These are phyloP conservation scores for Drosophila acutilabella DNA, from an alignment of 2,888 invertebrate species.

Conservation along the genomic window DNA sequence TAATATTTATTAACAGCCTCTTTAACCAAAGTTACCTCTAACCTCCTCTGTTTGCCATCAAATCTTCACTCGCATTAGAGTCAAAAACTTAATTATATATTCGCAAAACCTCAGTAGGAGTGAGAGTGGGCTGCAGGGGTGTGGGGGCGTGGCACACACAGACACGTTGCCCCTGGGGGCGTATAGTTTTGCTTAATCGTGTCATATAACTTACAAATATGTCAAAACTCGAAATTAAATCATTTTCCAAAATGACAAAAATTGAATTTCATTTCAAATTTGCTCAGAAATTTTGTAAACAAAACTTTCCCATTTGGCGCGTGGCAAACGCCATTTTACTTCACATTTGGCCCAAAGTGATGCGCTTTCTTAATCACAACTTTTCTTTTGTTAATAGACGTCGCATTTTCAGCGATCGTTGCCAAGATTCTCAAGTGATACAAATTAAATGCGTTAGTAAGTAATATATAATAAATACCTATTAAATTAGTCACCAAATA, in stretches of 20 bases:
- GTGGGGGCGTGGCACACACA: too few relatives aligned
- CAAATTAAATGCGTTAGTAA: too few relatives aligned
- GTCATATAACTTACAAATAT: conserved; percentile 17
- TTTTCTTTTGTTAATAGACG: too few relatives aligned
- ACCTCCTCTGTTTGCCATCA: neutral
- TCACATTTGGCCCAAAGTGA: neutral
- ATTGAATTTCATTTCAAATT: neutral
- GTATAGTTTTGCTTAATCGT: conserved; percentile 3
- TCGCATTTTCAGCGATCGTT: too few relatives aligned
- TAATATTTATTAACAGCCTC: conserved; percentile 57
- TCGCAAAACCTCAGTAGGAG: neutral
- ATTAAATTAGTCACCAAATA: too few relatives aligned
- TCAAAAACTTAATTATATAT: conserved; percentile 41
- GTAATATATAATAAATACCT: too few relatives aligned
- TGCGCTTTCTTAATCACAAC: too few relatives aligned
- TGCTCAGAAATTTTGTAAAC: neutral
- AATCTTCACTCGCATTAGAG: conserved; percentile 22
- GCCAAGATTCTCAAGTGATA: too few relatives aligned
- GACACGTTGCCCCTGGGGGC: neutral
- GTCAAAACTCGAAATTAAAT: conserved; percentile 13
- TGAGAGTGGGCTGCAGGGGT: neutral
- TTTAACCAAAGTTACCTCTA: conserved; percentile 32
- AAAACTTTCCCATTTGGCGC: neutral
- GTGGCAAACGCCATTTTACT: neutral
- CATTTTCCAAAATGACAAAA: neutral